Base-by-base conservation (phyloP, 1,140 invertebrate genomes). In the Drosophila malerkotliana region DNA sequence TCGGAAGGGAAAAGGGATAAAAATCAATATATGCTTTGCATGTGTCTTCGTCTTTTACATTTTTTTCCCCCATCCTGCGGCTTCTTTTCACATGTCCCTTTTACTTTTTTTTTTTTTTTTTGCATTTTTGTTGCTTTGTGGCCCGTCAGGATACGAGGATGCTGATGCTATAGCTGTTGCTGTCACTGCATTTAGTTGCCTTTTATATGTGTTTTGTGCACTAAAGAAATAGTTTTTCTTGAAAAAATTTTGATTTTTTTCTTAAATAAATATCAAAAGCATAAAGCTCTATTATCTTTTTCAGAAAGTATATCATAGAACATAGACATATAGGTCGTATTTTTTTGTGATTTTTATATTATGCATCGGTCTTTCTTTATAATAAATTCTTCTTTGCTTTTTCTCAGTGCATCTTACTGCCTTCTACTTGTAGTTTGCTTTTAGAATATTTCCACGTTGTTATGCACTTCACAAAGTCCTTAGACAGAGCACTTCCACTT, bases 381-480 rank as follows among this genome's bases (percentile, higher is more conserved):
- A 30, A 8, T 30, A 30, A 8, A 34, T 41, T 41, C 14, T 6
- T 4, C 4, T 4, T 5, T 4, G 1, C 15, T 45, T 45, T 45
- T 47, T 47, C 12, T 10, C 7, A 18, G 44, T 47, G 15, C 18
- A 21, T 48, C 49, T 53, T 51, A 64, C 28, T 21, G n/a, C 45
- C 48, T 69, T 44, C 6, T 28, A 34, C 67, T 72, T 69, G 72
- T 84, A 85, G 80, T 84, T 84, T 84, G 67, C 80, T 79, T 84
- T 79, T 84, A 73, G 72, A 80, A 84, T 84, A 80, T 83, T 83
- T 88, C 76, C 57, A 77, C 82, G 76, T 88, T 79, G 83, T 88
- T 88, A 88, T 88, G 79, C 83, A 88, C 83, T 88, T 88, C 84
- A 88, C 61, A 79, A 64, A 67, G 77, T 66, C 72, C 66, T 73